These are phyloP conservation scores for Myoxocephalus aenaeus DNA, from an alignment of 2,797 vertebrate genomes.

Conservation along the genomic window DNA sequence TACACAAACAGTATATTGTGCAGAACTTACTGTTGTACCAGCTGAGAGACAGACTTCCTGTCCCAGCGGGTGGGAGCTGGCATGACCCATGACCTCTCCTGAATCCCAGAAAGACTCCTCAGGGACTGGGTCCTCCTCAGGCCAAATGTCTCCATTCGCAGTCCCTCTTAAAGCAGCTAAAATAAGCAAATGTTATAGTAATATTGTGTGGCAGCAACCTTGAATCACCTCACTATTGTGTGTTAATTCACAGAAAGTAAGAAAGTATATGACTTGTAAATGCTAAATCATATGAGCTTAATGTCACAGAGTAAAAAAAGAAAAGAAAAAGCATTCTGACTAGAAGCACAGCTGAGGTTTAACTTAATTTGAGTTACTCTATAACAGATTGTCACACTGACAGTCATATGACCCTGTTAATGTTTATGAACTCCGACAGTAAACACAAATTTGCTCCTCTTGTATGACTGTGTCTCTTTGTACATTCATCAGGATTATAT, in stretches of 20 bases:
- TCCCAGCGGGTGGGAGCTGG: constrained; percentile 50
- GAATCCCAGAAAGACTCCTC: constrained; percentile 68
- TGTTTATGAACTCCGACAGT: constrained; percentile 59
- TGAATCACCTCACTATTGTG: not conserved
- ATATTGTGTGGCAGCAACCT: not conserved
- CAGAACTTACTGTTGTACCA: constrained; percentile 80
- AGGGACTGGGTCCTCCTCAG: constrained; percentile 81
- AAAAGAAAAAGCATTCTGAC: not conserved
- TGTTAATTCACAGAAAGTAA: constrained; percentile 3
- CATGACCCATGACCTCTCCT: constrained; percentile 68
- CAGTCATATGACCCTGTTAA: constrained; percentile 82
- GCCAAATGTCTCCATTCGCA: constrained; percentile 59
- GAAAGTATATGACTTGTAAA: not conserved
- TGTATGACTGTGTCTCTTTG: not conserved
- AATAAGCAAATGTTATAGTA: not conserved
- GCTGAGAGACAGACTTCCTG: constrained; percentile 81
- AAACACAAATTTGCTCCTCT: not conserved
- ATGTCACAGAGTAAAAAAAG: not conserved
- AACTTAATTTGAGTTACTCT: constrained; percentile 36
- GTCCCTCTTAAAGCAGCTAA: constrained; percentile 28
- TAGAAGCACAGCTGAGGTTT: not conserved
- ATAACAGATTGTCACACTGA: constrained; percentile 52
- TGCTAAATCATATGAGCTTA: not conserved
- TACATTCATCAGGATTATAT: not conserved
- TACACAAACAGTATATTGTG: not conserved